Conservation (phyloP, 2,113 vertebrate species). For the Rhipidura dahli region DNA sequence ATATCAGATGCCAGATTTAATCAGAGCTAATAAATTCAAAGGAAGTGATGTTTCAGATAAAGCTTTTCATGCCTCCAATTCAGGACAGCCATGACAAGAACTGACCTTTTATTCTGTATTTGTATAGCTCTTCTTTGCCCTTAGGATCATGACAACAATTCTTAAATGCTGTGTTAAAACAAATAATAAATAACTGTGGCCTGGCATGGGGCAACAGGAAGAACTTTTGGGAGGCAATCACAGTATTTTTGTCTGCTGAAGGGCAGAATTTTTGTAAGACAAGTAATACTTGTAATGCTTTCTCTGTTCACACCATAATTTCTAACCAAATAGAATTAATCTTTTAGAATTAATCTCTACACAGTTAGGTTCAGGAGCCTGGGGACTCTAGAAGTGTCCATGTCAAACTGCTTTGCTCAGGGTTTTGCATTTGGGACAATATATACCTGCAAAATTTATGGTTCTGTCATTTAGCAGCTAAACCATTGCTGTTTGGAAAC, state of each 20-base stretch:
- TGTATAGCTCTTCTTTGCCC: not conserved
- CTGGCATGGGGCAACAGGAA: not conserved
- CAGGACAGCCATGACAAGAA: not conserved
- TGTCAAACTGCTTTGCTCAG: not conserved
- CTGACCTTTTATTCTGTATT: constrained; percentile 3
- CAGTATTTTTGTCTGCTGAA: not conserved
- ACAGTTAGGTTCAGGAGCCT: not conserved
- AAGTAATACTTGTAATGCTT: not conserved
- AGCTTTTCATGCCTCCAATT: not conserved
- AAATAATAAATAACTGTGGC: not conserved
- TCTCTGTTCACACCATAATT: not conserved
- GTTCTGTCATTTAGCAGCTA: not conserved
- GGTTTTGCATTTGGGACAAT: not conserved
- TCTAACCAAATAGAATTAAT: not conserved
- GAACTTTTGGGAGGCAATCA: not conserved
- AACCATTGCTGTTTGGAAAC: not conserved
- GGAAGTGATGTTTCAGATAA: not conserved
- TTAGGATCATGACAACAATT: not conserved
- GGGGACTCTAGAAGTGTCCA: not conserved
- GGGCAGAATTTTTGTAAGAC: not conserved
- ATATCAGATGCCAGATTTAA: not conserved
- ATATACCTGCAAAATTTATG: not conserved
- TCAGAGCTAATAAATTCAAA: not conserved
- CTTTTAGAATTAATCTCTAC: not conserved
- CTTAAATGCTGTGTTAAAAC: not conserved